A percentile compares a stretch with the other conserved stretches of the same genome.
Evolutionary conservation across 1,140 invertebrate species (phyloP).

Genomic region (Teleogryllus occipitalis): DNA sequence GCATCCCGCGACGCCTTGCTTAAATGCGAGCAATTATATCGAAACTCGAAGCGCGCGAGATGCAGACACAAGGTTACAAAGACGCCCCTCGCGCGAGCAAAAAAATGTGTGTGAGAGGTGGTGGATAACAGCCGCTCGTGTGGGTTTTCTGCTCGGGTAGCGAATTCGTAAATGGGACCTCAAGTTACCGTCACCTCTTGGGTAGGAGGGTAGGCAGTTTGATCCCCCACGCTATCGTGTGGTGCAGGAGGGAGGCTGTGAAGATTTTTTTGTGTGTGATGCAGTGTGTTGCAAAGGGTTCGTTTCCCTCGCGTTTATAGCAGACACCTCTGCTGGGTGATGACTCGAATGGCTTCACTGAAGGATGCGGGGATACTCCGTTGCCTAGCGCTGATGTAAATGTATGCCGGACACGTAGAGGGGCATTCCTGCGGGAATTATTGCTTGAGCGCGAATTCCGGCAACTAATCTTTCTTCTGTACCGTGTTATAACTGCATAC

Average conservation of each 20-base stretch:
- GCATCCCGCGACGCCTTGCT: not conserved
- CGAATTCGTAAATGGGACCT: constrained; percentile 1
- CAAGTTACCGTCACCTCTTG: not conserved
- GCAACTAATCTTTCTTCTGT: no score
- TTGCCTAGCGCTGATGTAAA: no score
- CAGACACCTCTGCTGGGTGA: not conserved
- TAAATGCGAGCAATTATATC: constrained; percentile 5
- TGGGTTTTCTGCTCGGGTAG: constrained; percentile 3
- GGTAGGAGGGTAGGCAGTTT: not conserved
- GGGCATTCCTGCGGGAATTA: no score
- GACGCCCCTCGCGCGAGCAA: not conserved
- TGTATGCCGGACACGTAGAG: no score
- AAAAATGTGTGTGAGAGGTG: not conserved
- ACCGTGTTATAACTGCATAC: no score
- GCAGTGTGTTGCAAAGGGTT: not conserved
- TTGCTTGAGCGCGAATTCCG: no score
- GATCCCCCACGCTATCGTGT: not conserved
- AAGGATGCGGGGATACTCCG: no score
- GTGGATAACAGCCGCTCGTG: not conserved
- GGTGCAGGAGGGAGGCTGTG: not conserved
- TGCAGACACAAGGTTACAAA: not conserved
- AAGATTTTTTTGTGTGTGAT: not conserved
- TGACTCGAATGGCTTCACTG: not conserved
- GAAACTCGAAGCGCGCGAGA: not conserved
- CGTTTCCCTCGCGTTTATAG: not conserved